These are phyloP conservation scores for Xylophagus ater DNA, from an alignment of 2,888 invertebrate genomes.

Conservation along the genomic window DNA sequence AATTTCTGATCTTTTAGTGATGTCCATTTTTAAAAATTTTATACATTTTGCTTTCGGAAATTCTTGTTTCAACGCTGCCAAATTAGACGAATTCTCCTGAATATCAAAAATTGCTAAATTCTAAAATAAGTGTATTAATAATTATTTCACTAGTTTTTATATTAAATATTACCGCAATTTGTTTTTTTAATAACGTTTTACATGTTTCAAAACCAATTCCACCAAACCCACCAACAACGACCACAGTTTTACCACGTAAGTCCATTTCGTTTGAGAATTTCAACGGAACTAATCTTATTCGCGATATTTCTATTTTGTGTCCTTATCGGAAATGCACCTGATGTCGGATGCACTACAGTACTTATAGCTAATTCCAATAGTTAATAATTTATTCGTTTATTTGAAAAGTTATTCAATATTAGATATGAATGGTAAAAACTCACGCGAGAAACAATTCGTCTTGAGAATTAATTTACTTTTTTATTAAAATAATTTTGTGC, in stretches of 20 bases:
- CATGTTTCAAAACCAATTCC: constrained; percentile 28
- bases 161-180: constrained; percentile 26
- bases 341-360: too few relatives aligned
- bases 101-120: constrained; percentile 28
- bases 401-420: too few relatives aligned
- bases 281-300: too few relatives aligned
- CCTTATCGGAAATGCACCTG: too few relatives aligned
- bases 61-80: constrained; percentile 14
- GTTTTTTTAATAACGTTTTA: constrained; percentile 25
- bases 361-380: too few relatives aligned
- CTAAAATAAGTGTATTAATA: constrained; percentile 23
- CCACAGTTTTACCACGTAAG: constrained; percentile 20
- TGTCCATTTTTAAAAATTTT: constrained; percentile 25
- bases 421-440: too few relatives aligned
- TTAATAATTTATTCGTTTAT: too few relatives aligned
- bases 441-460: too few relatives aligned
- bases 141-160: constrained; percentile 10
- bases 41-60: constrained; percentile 17
- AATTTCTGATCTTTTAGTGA: constrained; percentile 26
- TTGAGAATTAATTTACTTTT: too few relatives aligned
- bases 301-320: too few relatives aligned
- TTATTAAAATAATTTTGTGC: too few relatives aligned
- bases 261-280: too few relatives aligned
- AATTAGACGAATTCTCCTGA: constrained; percentile 21
- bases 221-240: constrained; percentile 26